Conservation (phyloP, 2,888 invertebrate species). For the Drosophila hamatofila region DNA sequence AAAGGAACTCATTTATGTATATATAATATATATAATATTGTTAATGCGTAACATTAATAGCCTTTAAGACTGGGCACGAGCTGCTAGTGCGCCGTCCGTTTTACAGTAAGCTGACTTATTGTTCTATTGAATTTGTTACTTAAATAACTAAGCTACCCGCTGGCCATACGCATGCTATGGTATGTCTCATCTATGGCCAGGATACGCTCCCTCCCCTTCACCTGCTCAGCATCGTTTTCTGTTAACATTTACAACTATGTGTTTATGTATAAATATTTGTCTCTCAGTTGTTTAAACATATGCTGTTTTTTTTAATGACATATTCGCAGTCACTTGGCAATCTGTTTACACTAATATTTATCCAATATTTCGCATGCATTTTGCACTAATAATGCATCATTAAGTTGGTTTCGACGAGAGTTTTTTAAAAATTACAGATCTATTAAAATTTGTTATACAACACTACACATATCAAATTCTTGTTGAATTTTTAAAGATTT, state of each 20-base stretch:
- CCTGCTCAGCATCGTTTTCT: background rate
- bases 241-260: conserved; percentile 62
- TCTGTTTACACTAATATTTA: conserved; percentile 47
- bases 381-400: conserved; percentile 33
- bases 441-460: conserved; percentile 70
- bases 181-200: conserved; percentile 15
- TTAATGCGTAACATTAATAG: conserved; percentile 68
- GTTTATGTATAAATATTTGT: conserved; percentile 64
- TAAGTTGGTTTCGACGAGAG: conserved; percentile 39
- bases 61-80: conserved; percentile 70
- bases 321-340: conserved; percentile 78
- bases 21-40: conserved; percentile 50
- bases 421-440: conserved; percentile 55
- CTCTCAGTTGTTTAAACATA: conserved; percentile 56
- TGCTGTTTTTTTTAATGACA: conserved; percentile 51
- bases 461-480: conserved; percentile 63
- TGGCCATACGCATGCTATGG: conserved; percentile 16
- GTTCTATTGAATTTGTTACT: conserved; percentile 62
- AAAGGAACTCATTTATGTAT: conserved; percentile 63
- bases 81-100: conserved; percentile 49
- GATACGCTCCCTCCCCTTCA: background rate
- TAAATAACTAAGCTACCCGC: conserved; percentile 43
- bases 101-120: conserved; percentile 74
- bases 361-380: conserved; percentile 49
- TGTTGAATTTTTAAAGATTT: conserved; percentile 45